Evolutionary conservation across 1,140 invertebrate genomes (phyloP).

Genomic region (Pogonomyrmex barbatus): DNA sequence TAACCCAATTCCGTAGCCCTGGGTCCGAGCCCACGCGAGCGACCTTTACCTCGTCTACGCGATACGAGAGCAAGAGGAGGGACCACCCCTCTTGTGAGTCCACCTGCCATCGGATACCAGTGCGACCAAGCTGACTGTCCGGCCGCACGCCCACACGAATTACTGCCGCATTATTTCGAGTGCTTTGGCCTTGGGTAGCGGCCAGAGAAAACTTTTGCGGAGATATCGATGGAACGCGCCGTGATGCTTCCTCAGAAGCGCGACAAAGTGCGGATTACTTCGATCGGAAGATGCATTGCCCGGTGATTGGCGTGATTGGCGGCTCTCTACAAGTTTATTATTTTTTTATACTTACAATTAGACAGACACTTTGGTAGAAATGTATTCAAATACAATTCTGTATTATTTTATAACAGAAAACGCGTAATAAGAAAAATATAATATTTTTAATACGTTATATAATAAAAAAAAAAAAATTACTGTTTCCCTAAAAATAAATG

Average conservation of each 20-base stretch:
- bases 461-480: background rate
- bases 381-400: background rate
- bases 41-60: conserved; percentile 65
- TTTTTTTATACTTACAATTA: background rate
- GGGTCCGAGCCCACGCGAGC: conserved; percentile 27
- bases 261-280: conserved; percentile 47
- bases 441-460: background rate
- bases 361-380: background rate
- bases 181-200: conserved; percentile 80
- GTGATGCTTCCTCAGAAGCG: conserved; percentile 61
- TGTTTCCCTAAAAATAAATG: background rate
- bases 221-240: conserved; percentile 75
- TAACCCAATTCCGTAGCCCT: conserved; percentile 69
- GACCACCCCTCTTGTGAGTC: conserved; percentile 51
- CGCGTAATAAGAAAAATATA: background rate
- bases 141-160: conserved; percentile 78
- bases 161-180: conserved; percentile 81
- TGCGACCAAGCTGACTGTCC: conserved; percentile 73
- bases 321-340: background rate
- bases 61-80: conserved; percentile 14
- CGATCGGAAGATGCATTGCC: background rate
- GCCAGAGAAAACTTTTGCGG: conserved; percentile 82
- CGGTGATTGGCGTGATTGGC: background rate
- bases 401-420: background rate
- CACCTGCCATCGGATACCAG: conserved; percentile 74